These are phyloP conservation scores for Agapostemon virescens DNA, from an alignment of 2,888 invertebrate genomes.

Conservation along the genomic window DNA sequence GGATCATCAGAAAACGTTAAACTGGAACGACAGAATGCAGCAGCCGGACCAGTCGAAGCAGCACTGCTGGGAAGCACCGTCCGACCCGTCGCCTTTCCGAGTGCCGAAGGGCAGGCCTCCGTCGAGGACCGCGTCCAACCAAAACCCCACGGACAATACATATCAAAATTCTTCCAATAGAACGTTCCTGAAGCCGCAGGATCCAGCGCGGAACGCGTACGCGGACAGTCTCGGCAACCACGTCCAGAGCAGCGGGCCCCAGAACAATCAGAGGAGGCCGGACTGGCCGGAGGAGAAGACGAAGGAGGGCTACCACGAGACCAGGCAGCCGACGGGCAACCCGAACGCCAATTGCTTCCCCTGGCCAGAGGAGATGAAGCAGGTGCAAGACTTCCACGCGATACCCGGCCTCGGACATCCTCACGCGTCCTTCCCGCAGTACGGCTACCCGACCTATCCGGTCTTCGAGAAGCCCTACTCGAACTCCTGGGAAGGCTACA, in stretches of 20 bases:
- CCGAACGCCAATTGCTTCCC: constrained; percentile 69
- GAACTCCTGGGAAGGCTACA: constrained; percentile 80
- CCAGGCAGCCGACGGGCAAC: constrained; percentile 69
- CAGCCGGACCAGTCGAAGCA: constrained; percentile 62
- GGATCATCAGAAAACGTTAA: constrained; percentile 62
- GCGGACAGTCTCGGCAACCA: constrained; percentile 63
- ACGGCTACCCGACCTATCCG: constrained; percentile 82
- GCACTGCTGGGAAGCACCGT: constrained; percentile 70
- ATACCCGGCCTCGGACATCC: constrained; percentile 73
- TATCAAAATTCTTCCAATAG: constrained; percentile 76
- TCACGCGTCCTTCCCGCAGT: constrained; percentile 72
- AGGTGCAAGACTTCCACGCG: constrained; percentile 76
- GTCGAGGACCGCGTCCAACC: constrained; percentile 82
- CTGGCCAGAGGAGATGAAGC: constrained; percentile 78
- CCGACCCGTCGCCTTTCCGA: constrained; percentile 83
- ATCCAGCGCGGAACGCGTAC: constrained; percentile 81
- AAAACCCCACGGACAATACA: constrained; percentile 81
- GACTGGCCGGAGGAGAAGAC: constrained; percentile 74
- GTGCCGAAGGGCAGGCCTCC: constrained; percentile 86
- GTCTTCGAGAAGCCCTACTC: constrained; percentile 82
- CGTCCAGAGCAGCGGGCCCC: constrained; percentile 56
- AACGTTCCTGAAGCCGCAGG: constrained; percentile 85
- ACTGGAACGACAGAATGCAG: constrained; percentile 62
- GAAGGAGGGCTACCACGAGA: constrained; percentile 72
- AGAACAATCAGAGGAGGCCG: constrained; percentile 64